Conservation (phyloP, 2,888 invertebrate species). For the Prostheceraeus crozeri region DNA sequence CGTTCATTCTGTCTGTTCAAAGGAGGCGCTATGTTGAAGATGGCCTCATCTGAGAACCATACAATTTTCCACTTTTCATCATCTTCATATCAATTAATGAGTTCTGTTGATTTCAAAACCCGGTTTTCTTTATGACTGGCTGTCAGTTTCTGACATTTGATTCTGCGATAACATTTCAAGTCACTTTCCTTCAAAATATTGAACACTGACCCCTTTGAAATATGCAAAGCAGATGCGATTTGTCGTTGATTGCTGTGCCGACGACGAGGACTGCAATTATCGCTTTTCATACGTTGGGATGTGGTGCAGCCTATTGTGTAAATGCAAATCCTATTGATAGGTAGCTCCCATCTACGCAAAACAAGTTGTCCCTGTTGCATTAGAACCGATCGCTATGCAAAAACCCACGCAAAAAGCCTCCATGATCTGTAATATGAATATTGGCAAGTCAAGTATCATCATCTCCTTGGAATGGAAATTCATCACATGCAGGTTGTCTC, state of each 20-base stretch:
- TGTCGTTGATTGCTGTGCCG: slow-evolving; percentile 30
- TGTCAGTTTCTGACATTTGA: slow-evolving; percentile 31
- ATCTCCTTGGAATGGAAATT: too few species aligned
- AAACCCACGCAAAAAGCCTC: too few species aligned
- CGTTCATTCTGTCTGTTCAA: slow-evolving; percentile 32
- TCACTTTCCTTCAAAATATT: slow-evolving; percentile 31
- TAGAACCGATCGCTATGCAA: too few species aligned
- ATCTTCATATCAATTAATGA: slow-evolving; percentile 31
- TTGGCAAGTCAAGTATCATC: too few species aligned
- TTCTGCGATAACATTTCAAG: slow-evolving; percentile 30
- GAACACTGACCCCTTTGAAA: slow-evolving; percentile 30
- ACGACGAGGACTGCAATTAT: slow-evolving; percentile 31
- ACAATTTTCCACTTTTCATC: slow-evolving; percentile 28
- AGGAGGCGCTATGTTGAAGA: slow-evolving; percentile 28
- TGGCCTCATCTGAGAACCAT: slow-evolving; percentile 32
- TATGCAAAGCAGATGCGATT: slow-evolving; percentile 26
- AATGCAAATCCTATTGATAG: too few species aligned
- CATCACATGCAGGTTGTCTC: too few species aligned
- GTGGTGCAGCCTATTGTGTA: too few species aligned
- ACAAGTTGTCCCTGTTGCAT: too few species aligned
- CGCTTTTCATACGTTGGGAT: too few species aligned
- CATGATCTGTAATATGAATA: too few species aligned
- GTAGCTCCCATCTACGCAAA: too few species aligned
- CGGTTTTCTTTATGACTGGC: slow-evolving; percentile 22
- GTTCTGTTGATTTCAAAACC: slow-evolving; percentile 27